Base-by-base conservation (phyloP, 2,113 vertebrate genomes). In the Dasyornis broadbenti region DNA sequence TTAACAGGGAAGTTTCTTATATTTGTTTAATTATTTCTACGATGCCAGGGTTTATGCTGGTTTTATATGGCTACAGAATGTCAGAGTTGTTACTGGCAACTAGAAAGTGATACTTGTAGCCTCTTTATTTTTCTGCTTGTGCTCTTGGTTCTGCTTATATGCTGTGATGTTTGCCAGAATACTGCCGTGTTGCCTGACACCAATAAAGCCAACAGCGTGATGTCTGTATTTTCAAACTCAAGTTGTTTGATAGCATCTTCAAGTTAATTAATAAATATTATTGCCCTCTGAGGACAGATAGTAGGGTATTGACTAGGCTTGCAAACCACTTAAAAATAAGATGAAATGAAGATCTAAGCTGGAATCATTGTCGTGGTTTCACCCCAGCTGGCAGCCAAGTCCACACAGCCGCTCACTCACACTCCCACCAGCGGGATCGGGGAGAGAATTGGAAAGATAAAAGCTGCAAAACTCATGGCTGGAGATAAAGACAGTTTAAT, bases 241-340 rank as follows among this genome's bases (percentile, higher is more conserved):
- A 52, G 53, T 63, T 83, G 35, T 54, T 92, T 63, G 63, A 88
- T 66, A 75, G 40, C 42, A 82, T 80, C 54, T 45, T 69, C 33
- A 66, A 60, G 68, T 68, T 86, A 85, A 86, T 88, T 64, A 93
- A 93, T 77, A 92, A 92, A 86, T 49, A 86, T 68, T 59, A 82
- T 53, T 89, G 79, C 28, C 56, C 56, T 95, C 88, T 75, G 85
- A 95, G 72, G 72, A 94, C 44, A 81, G 76, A 77, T 50, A 61
- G 39, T 37, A 70, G 40, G 39, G 20, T 72, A 86, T 56, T 53
- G 64, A 93, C 56, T 68, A 60, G 44, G 35, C 66, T 75, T 31
- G 42, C 39, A 92, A 86, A 68, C 56, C 33, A 56, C 82, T 80
- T 90, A 49, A 54, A 94, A 89, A 80, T 37, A 83, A 65, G 39